A percentile compares a stretch with the other conserved stretches of the same genome.
These are phyloP conservation scores for Drosophila jambulina DNA, from an alignment of 1,140 invertebrate genomes.

Conservation along the genomic window DNA sequence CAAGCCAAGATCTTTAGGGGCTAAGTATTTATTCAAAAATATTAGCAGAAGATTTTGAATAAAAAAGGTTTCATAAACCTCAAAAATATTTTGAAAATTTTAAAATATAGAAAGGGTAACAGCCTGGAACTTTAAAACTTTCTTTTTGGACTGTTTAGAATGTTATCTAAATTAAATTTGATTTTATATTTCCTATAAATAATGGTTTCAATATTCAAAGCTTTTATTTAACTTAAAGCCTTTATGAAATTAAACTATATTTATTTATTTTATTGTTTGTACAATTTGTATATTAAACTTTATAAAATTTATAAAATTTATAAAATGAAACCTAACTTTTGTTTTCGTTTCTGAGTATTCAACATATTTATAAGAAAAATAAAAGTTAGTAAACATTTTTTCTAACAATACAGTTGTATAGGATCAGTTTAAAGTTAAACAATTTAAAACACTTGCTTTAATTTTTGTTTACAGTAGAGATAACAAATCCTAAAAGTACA, in stretches of 20 bases:
- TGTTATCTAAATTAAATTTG: neutral
- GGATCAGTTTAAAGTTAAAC: too few species aligned
- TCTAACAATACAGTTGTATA: too few species aligned
- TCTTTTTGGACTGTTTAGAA: neutral
- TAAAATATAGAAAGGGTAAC: neutral
- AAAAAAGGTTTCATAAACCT: neutral
- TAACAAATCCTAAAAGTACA: too few species aligned
- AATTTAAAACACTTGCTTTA: too few species aligned
- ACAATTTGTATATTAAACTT: too few species aligned
- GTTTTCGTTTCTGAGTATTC: too few species aligned
- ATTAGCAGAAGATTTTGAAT: neutral
- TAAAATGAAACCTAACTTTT: too few species aligned
- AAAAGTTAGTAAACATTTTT: too few species aligned
- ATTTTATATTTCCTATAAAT: neutral
- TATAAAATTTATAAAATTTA: too few species aligned
- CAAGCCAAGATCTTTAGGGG: neutral
- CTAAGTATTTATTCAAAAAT: neutral
- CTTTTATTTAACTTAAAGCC: neutral
- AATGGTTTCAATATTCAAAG: neutral
- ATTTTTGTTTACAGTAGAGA: too few species aligned
- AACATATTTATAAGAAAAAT: too few species aligned
- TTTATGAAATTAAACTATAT: neutral
- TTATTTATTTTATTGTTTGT: neutral
- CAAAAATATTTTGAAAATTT: too few species aligned
- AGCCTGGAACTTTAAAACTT: neutral